These are phyloP conservation scores for Tyrannus savana DNA, from an alignment of 2,113 vertebrate species.

Conservation along the genomic window DNA sequence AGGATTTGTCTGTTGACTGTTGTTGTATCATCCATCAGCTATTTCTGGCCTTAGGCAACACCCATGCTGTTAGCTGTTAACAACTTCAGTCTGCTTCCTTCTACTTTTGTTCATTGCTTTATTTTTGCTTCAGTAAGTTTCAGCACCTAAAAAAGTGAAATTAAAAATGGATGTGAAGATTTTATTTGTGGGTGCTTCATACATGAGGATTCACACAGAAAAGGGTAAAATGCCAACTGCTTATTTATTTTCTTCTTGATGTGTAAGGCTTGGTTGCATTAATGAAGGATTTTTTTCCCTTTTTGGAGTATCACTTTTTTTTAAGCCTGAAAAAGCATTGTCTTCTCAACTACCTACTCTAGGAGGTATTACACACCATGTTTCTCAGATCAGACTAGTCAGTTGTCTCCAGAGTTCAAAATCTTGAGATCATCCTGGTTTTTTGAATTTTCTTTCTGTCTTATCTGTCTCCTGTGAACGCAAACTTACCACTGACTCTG, in stretches of 20 bases:
- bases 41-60: conserved; percentile 24
- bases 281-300: not conserved
- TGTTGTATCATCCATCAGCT: conserved; percentile 40
- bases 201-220: not conserved
- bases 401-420: not conserved
- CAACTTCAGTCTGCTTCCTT: conserved; percentile 41
- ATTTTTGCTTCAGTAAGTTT: conserved; percentile 19
- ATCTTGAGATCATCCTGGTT: not conserved
- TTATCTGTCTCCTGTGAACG: not conserved
- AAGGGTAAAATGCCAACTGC: not conserved
- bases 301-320: not conserved
- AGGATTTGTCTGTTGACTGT: conserved; percentile 54
- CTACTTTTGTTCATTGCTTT: conserved; percentile 13
- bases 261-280: not conserved
- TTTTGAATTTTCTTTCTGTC: not conserved
- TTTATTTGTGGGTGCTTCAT: conserved; percentile 19
- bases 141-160: conserved; percentile 15
- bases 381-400: not conserved
- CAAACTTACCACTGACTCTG: not conserved
- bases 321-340: not conserved
- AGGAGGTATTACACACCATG: not conserved
- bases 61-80: conserved; percentile 28
- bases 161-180: conserved; percentile 24
- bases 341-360: not conserved
- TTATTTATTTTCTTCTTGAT: conserved; percentile 22